Evolutionary conservation across 1,140 invertebrate species (phyloP), one percentile per base, ranked within the genome.

Genomic region (Drosophila sturtevanti): DNA sequence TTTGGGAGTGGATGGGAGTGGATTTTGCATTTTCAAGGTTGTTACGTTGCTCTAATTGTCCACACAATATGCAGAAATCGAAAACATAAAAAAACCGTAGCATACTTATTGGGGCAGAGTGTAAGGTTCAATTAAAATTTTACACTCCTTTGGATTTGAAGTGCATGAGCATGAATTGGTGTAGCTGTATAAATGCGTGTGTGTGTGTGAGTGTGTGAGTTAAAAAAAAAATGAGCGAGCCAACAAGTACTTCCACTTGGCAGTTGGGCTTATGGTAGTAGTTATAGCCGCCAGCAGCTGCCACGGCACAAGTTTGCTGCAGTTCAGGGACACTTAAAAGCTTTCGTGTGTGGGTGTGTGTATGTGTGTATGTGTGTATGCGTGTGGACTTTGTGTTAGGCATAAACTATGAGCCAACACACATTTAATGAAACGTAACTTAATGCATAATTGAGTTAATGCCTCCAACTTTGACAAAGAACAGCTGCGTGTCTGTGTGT

Each of bases 101-200:
- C 84, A 68, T 77, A 80, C 84, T 87, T 87, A 66, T 89, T 67
- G 73, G 85, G 79, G 79, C 84, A 72, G 66, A 64, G 61, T 68
- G 69, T 81, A 76, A 80, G 63, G 71, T 79, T 90, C 87, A 90
- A 90, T 90, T 90, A 90, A 90, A 90, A 90, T 82, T 90, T 87
- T 80, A 90, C 82, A 79, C 82, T 73, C 74, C 78, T 80, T 86
- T 82, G 87, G 68, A 82, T 87, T 80, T 80, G 41, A 75, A 80
- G 78, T 71, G 77, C 72, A 71, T 72, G 64, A 24, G 51, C 37
- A 21, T 37, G 21, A 54, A n/a, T 54, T 9, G 12, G n/a, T 16
- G 21, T 56, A 16, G 44, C n/a, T n/a, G n/a, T n/a, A n/a, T n/a
- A n/a, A n/a, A 31, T 62, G 11, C n/a, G 21, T 58, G 24, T 22